Base-by-base conservation (phyloP, 1,140 invertebrate species). In the Leptinotarsa defecta region DNA sequence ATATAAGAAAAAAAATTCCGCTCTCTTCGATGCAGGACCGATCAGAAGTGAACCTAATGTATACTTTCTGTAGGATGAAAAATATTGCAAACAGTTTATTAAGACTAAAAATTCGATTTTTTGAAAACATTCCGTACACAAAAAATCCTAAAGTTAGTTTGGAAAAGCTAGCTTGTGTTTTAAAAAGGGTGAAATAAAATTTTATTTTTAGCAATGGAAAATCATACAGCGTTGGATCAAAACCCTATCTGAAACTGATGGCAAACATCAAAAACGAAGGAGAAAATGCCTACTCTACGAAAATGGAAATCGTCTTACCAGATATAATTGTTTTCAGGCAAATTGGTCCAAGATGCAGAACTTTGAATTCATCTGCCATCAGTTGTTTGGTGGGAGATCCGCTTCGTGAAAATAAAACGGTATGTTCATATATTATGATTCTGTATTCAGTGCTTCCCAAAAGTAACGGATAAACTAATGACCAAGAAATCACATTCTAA, bases 211-310 rank as follows among this genome's bases (percentile, higher is more conserved):
- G 20, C 11, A 19, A 49, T 22, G 52, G 57, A 11, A 34, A 62
- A 24, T 8, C 49, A 13, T 49, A 57, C 5, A 15, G 63, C 8
- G 24, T 71, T 22, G 70, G 70, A 61, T 71, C 70, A 17, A 57
- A 17, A 4, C n/a, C 19, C 11, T 71, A 61, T 27, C 24, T 71
- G 52, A 61, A 71, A 43, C n/a, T 71, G 52, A 17, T 61, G 17
- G 34, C 22, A 27, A 17, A 22, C 3, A 34, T 71, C 17, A 27
- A 20, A 27, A 71, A 71, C 17, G 22, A 6, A 24, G 49, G 49
- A 71, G 70, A 71, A 61, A 71, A 71, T 62, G 70, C 70, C 8
- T 71, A 71, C 15, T 71, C 57, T 43, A 71, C 70, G 61, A 24
- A 71, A 62, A 3, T 71, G 13, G 49, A 27, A 15, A 24, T 71